Evolutionary conservation across 2,888 invertebrate species (phyloP).

Genomic region (Pseudanteris insignis): DNA sequence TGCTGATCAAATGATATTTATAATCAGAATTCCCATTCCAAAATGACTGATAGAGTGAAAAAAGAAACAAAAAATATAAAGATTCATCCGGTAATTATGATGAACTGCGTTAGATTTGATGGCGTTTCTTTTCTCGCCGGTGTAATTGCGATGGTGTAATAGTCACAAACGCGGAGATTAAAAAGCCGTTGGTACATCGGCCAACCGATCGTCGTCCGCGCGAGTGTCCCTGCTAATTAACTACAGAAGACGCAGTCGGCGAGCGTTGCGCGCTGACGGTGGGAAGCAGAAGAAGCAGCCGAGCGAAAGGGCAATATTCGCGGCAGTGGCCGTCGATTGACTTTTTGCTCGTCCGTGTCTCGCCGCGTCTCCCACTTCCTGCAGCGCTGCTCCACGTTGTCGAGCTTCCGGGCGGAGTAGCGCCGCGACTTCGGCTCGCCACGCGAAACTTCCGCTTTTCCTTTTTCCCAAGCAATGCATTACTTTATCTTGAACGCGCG

Average conservation of each 20-base stretch:
- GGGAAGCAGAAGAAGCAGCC: constrained; percentile 30
- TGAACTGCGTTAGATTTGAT: too few relatives aligned
- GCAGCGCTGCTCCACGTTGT: constrained; percentile 5
- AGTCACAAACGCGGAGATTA: constrained; percentile 57
- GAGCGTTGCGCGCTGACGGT: constrained; percentile 21
- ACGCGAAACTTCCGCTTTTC: not conserved
- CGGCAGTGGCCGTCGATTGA: constrained; percentile 49
- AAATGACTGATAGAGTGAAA: too few relatives aligned
- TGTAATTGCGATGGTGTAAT: too few relatives aligned
- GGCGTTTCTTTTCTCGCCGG: too few relatives aligned
- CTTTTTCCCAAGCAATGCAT: not conserved
- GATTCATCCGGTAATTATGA: too few relatives aligned
- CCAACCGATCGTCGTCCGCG: constrained; percentile 52
- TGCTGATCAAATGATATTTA: too few relatives aligned
- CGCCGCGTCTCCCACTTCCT: not conserved
- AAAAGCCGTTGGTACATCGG: constrained; percentile 59
- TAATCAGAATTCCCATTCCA: too few relatives aligned
- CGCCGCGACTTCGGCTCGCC: constrained; percentile 11
- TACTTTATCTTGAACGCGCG: constrained; percentile 2
- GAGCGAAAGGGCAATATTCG: constrained; percentile 17
- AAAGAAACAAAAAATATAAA: too few relatives aligned
- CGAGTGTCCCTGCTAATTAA: constrained; percentile 56
- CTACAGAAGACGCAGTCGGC: constrained; percentile 54
- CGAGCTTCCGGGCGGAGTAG: constrained; percentile 28
- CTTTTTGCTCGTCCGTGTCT: constrained; percentile 53